phyloP scores from a whole-genome alignment of 2,113 vertebrate genomes.

The Brachyhypopomus gauderio region DNA sequence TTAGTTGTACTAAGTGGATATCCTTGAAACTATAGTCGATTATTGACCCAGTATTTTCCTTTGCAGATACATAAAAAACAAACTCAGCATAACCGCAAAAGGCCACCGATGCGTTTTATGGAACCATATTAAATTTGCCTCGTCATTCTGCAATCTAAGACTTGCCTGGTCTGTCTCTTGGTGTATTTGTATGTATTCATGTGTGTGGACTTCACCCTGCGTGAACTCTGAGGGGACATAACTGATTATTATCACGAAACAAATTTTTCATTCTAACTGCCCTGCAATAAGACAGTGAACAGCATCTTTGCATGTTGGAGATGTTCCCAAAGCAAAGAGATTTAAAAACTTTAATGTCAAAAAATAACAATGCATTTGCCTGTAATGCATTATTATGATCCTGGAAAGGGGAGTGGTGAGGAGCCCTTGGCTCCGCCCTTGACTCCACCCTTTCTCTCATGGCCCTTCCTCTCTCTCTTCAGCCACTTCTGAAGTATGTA shows the following conservation, averaged over 20 bases:
- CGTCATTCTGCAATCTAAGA: conserved; percentile 24
- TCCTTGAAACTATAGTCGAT: conserved; percentile 27
- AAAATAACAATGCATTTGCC: background rate
- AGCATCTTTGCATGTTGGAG: too few species aligned
- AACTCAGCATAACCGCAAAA: conserved; percentile 28
- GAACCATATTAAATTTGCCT: conserved; percentile 26
- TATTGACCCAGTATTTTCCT: conserved; percentile 38
- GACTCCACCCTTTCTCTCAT: conserved; percentile 9
- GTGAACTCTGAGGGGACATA: conserved; percentile 22
- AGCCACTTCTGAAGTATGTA: conserved; percentile 24
- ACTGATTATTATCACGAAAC: conserved; percentile 20
- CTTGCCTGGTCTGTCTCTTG: background rate
- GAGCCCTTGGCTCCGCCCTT: conserved; percentile 12
- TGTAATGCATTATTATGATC: background rate
- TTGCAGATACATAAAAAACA: conserved; percentile 35
- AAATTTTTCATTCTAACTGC: background rate
- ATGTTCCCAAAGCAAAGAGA: background rate
- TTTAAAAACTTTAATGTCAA: background rate
- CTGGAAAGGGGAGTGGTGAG: background rate
- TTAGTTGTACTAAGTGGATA: conserved; percentile 31
- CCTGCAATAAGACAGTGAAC: too few species aligned
- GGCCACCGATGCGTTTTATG: conserved; percentile 36
- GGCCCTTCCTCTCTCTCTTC: conserved; percentile 27
- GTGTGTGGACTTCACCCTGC: conserved; percentile 24
- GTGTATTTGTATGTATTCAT: background rate